A percentile compares a stretch with the other conserved stretches of the same genome.
phyloP scores from a whole-genome alignment of 2,888 invertebrate genomes.

The Ophion slaviceki region DNA sequence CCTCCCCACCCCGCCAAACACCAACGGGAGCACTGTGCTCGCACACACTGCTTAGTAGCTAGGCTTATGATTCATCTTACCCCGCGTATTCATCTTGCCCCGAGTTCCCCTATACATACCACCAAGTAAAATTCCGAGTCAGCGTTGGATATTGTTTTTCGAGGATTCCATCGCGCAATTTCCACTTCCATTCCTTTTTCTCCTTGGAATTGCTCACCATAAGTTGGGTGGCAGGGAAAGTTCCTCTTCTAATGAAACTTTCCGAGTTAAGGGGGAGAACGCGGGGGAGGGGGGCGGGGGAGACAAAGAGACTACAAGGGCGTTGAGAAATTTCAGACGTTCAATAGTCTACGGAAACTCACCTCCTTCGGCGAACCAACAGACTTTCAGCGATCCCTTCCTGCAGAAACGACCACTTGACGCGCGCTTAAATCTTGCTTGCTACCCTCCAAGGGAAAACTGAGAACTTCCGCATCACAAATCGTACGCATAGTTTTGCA shows the following conservation, averaged over 20 bases:
- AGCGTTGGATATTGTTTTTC: constrained; percentile 76
- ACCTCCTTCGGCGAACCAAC: constrained; percentile 23
- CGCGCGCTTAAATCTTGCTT: constrained; percentile 63
- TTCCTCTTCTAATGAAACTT: constrained; percentile 21
- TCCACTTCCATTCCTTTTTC: background rate
- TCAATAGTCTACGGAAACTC: constrained; percentile 44
- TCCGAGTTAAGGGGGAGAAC: background rate
- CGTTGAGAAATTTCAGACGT: constrained; percentile 48
- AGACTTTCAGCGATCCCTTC: constrained; percentile 50
- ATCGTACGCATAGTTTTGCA: background rate
- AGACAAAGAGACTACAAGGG: background rate
- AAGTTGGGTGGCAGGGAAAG: background rate
- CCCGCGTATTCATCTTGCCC: no score
- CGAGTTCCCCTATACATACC: constrained; percentile 36
- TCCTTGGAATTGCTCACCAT: constrained; percentile 23
- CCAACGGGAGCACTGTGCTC: no score
- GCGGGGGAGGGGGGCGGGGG: background rate
- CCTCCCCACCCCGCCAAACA: no score
- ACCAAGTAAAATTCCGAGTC: constrained; percentile 75
- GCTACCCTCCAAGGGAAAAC: constrained; percentile 50
- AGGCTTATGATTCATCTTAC: no score
- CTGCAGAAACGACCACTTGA: constrained; percentile 57
- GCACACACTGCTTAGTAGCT: no score
- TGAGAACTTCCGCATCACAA: constrained; percentile 28
- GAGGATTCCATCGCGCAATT: constrained; percentile 65